Evolutionary conservation across 2,113 vertebrate genomes (phyloP), one percentile per base, ranked within the genome.

Genomic region (Hemichromis elongatus): DNA sequence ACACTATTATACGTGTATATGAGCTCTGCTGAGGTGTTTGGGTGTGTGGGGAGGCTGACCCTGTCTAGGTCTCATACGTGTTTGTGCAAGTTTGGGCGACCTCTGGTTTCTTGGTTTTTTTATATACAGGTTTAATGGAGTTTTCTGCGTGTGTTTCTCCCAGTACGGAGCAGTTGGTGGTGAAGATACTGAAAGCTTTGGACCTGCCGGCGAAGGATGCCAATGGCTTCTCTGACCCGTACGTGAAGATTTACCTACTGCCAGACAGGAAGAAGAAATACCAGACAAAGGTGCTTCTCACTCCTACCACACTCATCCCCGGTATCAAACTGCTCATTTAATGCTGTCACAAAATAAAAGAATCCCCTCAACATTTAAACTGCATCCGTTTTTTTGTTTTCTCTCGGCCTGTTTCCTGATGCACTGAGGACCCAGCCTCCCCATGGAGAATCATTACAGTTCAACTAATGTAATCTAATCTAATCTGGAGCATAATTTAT

Each of bases 251-350:
- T 92, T 98, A 98, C 96, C 96, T 99, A 92, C 96, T 98, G 88
- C 98, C 98, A 2, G 98, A 98, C 93, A 97, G 98, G 89, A 99
- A 99, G 96, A 98, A 98, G 94, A 99, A 99, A 87, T 99, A 97
- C 92, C 98, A 99, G 94, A 99, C 97, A 80, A 98, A 96, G 96
- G 95, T 96, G 73, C 19, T 52, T 9, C 54, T 33, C 75, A 11
- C 70, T 33, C 35, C 12, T 35, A 28, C 21, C 53, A 14, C 24
- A 21, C 54, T 30, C 79, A 24, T 68, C 35, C 68, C 77, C 19
- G 13, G 12, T 24, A 12, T 24, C 11, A 56, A 47, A 55, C 70
- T 61, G 19, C 10, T 53, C 10, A 28, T 21, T 80, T 2, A 21
- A 1, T 75, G 14, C 37, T 30, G 24, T n/a, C 12, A 55, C 9